A percentile compares a stretch with the other conserved stretches of the same genome.
phyloP scores from a whole-genome alignment of 2,888 invertebrate genomes.

The Plagodis dolabraria region DNA sequence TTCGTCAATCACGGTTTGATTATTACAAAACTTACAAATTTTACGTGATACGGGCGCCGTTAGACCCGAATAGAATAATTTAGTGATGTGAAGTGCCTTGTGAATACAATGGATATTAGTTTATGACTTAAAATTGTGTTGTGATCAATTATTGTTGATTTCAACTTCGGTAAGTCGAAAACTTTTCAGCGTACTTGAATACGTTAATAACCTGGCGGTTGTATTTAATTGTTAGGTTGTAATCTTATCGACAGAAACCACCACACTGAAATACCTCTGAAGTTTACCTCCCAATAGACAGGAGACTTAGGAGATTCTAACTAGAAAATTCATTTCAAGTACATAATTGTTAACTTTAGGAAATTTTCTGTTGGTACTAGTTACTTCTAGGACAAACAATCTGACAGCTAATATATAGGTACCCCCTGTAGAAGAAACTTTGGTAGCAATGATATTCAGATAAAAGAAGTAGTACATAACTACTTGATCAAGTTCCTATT shows the following conservation, averaged over 20 bases:
- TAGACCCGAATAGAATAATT: constrained; percentile 42
- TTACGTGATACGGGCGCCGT: constrained; percentile 40
- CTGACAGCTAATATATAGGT: no score
- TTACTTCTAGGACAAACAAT: no score
- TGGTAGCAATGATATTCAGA: no score
- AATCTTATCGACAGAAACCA: constrained; percentile 51
- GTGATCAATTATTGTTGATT: constrained; percentile 49
- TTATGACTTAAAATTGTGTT: constrained; percentile 39
- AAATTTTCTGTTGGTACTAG: not conserved
- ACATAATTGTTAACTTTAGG: not conserved
- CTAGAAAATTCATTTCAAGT: constrained; percentile 12
- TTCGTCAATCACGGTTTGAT: constrained; percentile 41
- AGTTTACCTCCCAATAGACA: constrained; percentile 13
- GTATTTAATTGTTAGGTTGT: constrained; percentile 60
- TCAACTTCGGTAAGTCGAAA: constrained; percentile 58
- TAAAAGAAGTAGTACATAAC: no score
- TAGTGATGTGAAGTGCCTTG: constrained; percentile 71
- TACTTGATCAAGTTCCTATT: no score
- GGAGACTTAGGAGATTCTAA: constrained; percentile 32
- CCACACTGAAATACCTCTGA: constrained; percentile 18
- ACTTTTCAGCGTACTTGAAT: constrained; percentile 21
- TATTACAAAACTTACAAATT: constrained; percentile 30
- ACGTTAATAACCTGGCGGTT: constrained; percentile 45
- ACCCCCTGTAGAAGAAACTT: no score
- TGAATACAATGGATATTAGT: constrained; percentile 74